Percentiles rank a stretch among this genome's conserved stretches.
Conservation (phyloP, 2,797 vertebrate species). For the Zalophus californianus region DNA sequence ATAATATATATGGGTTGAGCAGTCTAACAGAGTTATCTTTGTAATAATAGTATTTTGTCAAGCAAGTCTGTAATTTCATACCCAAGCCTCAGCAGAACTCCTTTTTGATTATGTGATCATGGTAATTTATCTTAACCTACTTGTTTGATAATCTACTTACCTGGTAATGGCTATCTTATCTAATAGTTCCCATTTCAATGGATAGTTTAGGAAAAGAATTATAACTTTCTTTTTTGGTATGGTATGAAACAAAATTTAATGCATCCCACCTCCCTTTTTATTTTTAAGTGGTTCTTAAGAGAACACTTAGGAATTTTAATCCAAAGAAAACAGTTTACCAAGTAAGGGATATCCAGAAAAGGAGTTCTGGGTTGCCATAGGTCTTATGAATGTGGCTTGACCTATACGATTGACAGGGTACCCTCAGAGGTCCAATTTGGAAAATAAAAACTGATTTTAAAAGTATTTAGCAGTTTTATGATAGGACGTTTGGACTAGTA, state of each 20-base stretch:
- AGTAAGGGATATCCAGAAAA: conserved; percentile 14
- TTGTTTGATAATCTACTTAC: neutral
- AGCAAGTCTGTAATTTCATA: neutral
- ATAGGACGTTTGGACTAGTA: neutral
- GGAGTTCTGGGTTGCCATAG: conserved; percentile 20
- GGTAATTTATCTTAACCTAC: neutral
- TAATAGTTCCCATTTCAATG: conserved; percentile 24
- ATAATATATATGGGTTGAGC: neutral
- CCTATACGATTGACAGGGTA: neutral
- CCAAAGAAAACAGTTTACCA: neutral
- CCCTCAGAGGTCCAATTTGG: neutral
- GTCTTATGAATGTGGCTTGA: neutral
- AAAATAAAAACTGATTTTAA: conserved; percentile 34
- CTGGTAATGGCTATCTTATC: neutral
- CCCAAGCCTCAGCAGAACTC: neutral
- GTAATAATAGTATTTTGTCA: conserved; percentile 56
- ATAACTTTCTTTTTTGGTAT: neutral
- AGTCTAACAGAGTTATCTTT: neutral
- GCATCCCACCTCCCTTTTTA: conserved; percentile 14
- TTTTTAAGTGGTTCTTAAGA: conserved; percentile 35
- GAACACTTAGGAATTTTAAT: conserved; percentile 42
- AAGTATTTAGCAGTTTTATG: conserved; percentile 26
- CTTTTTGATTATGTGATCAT: conserved; percentile 33
- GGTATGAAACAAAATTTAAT: neutral
- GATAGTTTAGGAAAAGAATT: conserved; percentile 49